Evolutionary conservation across 1,140 invertebrate genomes (phyloP), one percentile per base, ranked within the genome.

Genomic region (Rhynchophorus ferrugineus): DNA sequence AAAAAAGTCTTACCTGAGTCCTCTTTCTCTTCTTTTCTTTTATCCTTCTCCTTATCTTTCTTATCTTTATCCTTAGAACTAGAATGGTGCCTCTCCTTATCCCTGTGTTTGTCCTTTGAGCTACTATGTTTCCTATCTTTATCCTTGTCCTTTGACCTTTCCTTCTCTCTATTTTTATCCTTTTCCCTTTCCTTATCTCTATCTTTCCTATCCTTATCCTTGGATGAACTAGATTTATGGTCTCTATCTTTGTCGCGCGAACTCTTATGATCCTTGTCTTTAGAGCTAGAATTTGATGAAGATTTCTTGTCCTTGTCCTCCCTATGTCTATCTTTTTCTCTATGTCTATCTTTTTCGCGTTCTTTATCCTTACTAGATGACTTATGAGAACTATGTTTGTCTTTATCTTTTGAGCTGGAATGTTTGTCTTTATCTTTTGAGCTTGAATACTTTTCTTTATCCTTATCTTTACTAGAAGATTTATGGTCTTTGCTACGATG

Each of bases 401-500:
- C 63, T 44, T 44, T 45, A 49, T 60, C 54, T 58, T 64, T 36
- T 65, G 58, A 69, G 61, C 70, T 71, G 33, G 67, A 69, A 56
- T 69, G 70, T 59, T 77, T 74, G 55, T 78, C 78, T 49, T 82
- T 77, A 67, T 83, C 84, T 66, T 82, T 80, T 58, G 71, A 73
- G 59, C n/a, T n/a, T n/a, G n/a, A n/a, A n/a, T 79, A 77, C 58
- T 81, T 79, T 59, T 81, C 82, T 14, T 75, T 78, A 49, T 75
- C 62, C 44, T 56, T 64, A 47, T 64, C 61, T 19, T 35, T 69
- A 61, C 70, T 71, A 20, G 66, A 69, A 57, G 69, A 70, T 59
- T 76, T 74, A 55, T 78, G 78, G 49, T 81, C 78, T 67, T 83
- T 84, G 66, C 82, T 80, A 57, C 71, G 73, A 60, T 79, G 77